Conservation (phyloP, 1,140 invertebrate genomes). For the Papilio aristodemus region DNA sequence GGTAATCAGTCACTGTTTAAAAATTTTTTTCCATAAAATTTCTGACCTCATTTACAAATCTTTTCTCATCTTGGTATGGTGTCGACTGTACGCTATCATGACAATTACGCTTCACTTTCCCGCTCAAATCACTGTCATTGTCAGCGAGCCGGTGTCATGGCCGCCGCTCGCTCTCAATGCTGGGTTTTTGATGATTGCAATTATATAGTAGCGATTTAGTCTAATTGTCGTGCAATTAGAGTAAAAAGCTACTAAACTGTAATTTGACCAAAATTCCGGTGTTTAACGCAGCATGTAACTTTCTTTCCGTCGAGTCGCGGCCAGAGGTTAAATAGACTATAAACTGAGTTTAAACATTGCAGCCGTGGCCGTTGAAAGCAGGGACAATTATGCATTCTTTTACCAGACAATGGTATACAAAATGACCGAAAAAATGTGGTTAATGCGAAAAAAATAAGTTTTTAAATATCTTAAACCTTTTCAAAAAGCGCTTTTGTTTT, state of each 20-base stretch:
- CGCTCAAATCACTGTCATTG: conserved; percentile 59
- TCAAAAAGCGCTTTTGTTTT: conserved; percentile 6
- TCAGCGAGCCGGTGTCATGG: conserved; percentile 52
- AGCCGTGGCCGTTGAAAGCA: conserved; percentile 44
- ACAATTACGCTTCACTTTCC: conserved; percentile 45
- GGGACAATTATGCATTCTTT: conserved; percentile 39
- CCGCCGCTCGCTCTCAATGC: conserved; percentile 47
- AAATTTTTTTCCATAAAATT: background rate
- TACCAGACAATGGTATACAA: conserved; percentile 30
- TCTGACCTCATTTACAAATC: conserved; percentile 31
- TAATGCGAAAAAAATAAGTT: conserved; percentile 20
- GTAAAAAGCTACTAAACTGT: conserved; percentile 69
- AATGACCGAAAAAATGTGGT: conserved; percentile 13
- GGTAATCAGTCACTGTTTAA: background rate
- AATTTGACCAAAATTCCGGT: conserved; percentile 67
- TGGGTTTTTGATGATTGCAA: conserved; percentile 55
- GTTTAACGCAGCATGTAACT: conserved; percentile 69
- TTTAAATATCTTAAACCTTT: background rate
- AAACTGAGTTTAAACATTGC: conserved; percentile 48
- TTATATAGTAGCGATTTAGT: conserved; percentile 21
- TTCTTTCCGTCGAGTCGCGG: conserved; percentile 60
- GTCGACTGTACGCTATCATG: background rate
- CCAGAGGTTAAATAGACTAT: conserved; percentile 73
- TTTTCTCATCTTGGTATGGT: background rate
- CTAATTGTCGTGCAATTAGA: conserved; percentile 59